Evolutionary conservation across 2,113 vertebrate genomes (phyloP).

Genomic region (Anarrhichthys ocellatus): DNA sequence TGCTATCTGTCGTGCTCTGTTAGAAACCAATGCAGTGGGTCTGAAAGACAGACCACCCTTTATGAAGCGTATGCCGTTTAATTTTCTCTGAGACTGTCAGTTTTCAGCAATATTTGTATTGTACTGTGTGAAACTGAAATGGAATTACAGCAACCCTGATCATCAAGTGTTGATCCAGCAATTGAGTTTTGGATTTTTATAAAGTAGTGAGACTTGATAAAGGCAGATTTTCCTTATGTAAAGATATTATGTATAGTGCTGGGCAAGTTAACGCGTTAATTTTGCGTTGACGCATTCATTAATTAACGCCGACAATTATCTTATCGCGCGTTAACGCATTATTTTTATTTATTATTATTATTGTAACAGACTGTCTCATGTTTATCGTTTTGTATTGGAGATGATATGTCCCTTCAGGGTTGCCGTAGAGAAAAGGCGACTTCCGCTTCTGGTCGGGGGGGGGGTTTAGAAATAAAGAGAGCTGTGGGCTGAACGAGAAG

Average conservation of each 20-base stretch:
- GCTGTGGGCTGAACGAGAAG: too few species aligned
- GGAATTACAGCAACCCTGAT: background rate
- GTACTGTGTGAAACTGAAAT: background rate
- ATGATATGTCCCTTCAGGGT: too few species aligned
- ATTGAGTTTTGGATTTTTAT: background rate
- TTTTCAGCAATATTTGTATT: background rate
- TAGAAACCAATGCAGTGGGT: background rate
- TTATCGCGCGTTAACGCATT: too few species aligned
- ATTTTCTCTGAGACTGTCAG: background rate
- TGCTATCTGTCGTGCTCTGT: background rate
- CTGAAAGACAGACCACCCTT: background rate
- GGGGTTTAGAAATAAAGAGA: too few species aligned
- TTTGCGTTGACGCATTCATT: too few species aligned
- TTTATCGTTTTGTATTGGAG: too few species aligned
- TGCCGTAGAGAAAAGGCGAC: too few species aligned
- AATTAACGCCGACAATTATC: too few species aligned
- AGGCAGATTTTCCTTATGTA: background rate
- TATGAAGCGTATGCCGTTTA: background rate
- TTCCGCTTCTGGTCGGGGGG: too few species aligned
- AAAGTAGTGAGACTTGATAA: background rate
- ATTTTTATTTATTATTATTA: too few species aligned
- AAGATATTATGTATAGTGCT: conserved; percentile 2
- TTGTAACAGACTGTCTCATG: too few species aligned
- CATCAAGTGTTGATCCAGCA: background rate
- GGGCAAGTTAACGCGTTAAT: too few species aligned